These are phyloP conservation scores for Pseudomyrmex concolor DNA, from an alignment of 1,140 invertebrate species.

Conservation along the genomic window DNA sequence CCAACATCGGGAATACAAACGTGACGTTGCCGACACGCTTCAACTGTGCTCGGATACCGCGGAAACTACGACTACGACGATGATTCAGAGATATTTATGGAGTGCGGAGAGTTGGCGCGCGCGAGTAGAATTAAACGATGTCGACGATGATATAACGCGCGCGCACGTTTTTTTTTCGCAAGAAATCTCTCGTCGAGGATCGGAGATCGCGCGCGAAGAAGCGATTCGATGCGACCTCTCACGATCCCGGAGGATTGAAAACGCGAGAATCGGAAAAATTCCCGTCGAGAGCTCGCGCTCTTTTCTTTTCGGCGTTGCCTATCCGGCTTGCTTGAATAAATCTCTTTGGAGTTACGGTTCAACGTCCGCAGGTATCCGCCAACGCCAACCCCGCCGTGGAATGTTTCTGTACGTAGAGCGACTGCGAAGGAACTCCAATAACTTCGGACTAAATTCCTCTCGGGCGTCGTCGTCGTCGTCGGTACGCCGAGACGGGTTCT, in stretches of 20 bases:
- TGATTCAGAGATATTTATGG: constrained; percentile 83
- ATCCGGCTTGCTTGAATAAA: constrained; percentile 59
- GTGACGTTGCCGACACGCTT: constrained; percentile 16
- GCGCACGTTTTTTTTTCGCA: constrained; percentile 29
- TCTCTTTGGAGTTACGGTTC: constrained; percentile 58
- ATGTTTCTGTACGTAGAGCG: constrained; percentile 48
- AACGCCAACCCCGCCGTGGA: constrained; percentile 45
- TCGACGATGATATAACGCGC: constrained; percentile 77
- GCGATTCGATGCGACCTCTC: constrained; percentile 19
- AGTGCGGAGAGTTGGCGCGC: constrained; percentile 73
- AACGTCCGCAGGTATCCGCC: constrained; percentile 62
- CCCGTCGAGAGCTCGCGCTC: constrained; percentile 30
- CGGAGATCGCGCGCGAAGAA: constrained; percentile 19
- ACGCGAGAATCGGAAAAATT: constrained; percentile 63
- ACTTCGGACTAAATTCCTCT: constrained; percentile 68
- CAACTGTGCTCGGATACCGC: constrained; percentile 20
- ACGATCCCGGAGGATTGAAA: neutral
- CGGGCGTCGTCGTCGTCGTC: constrained; percentile 25
- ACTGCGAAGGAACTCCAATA: constrained; percentile 67
- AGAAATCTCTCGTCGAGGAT: constrained; percentile 46
- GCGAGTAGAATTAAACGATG: constrained; percentile 80
- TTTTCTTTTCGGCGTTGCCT: constrained; percentile 56
- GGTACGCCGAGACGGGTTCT: constrained; percentile 49
- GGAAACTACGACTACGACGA: constrained; percentile 69
- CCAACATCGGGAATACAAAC: constrained; percentile 19